Conservation (phyloP, 2,888 invertebrate species). For the Epinotia demarniana region DNA sequence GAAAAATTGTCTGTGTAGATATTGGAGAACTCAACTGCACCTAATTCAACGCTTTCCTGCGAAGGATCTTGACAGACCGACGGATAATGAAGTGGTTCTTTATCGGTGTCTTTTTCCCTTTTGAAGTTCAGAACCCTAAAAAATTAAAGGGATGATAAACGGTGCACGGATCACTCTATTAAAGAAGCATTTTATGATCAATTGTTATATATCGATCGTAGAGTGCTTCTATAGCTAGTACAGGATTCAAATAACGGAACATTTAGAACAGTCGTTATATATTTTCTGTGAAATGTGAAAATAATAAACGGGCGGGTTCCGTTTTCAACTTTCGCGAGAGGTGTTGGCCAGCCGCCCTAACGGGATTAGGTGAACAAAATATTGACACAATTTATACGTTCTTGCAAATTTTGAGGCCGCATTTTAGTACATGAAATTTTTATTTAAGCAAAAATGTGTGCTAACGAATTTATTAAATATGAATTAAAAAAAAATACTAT, state of each 20-base stretch:
- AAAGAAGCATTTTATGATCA: no score
- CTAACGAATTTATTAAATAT: neutral
- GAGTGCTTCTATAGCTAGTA: neutral
- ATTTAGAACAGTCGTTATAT: neutral
- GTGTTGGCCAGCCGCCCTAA: conserved; percentile 31
- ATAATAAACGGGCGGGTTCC: conserved; percentile 12
- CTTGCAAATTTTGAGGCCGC: conserved; percentile 16
- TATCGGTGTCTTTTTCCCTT: no score
- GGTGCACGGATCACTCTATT: no score
- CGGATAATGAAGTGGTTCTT: no score
- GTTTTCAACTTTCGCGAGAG: conserved; percentile 29
- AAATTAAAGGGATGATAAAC: no score
- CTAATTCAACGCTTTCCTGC: no score
- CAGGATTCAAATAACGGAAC: neutral
- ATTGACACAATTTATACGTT: conserved; percentile 41
- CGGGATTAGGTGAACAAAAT: conserved; percentile 41
- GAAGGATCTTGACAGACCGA: no score
- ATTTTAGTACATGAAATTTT: conserved; percentile 9
- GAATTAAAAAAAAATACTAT: neutral
- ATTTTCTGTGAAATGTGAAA: conserved; percentile 10
- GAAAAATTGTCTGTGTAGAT: no score
- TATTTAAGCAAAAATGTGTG: neutral
- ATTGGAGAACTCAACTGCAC: no score
- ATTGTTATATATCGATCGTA: no score
- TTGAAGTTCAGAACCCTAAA: no score